Percentiles rank a stretch among this genome's conserved stretches.
phyloP scores from a whole-genome alignment of 1,140 invertebrate species.

The Hyles euphorbiae region DNA sequence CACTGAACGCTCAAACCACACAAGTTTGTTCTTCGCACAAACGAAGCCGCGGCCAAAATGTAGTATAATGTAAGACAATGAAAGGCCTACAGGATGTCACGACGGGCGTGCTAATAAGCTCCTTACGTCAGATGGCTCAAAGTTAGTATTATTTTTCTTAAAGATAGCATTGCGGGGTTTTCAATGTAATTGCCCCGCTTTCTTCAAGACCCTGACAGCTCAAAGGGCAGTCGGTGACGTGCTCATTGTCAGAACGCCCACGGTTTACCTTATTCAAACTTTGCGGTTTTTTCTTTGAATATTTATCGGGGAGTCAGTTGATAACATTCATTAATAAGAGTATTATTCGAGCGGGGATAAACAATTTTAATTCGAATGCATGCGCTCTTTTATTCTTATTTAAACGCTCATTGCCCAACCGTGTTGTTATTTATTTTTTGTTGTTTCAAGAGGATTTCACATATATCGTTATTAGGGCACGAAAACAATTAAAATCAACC shows the following conservation, averaged over 20 bases:
- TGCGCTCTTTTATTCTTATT: no score
- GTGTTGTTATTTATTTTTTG: no score
- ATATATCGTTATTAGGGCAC: no score
- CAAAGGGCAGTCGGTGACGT: constrained; percentile 64
- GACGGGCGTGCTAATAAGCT: constrained; percentile 63
- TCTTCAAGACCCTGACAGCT: constrained; percentile 68
- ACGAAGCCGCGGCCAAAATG: neutral
- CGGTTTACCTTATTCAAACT: constrained; percentile 62
- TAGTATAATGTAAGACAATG: constrained; percentile 26
- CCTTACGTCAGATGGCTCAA: constrained; percentile 56
- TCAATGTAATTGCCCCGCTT: constrained; percentile 72
- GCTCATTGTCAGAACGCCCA: constrained; percentile 69
- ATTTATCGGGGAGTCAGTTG: constrained; percentile 35
- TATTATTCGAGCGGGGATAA: constrained; percentile 20
- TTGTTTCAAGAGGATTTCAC: no score
- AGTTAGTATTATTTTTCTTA: constrained; percentile 64
- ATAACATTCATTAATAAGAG: constrained; percentile 35
- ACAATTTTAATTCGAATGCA: constrained; percentile 1
- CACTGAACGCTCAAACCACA: no score
- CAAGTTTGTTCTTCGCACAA: neutral
- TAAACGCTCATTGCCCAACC: no score
- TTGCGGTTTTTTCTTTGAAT: constrained; percentile 56
- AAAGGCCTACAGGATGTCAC: constrained; percentile 32
- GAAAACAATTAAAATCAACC: neutral
- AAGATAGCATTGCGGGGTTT: constrained; percentile 67